phyloP scores from a whole-genome alignment of 2,113 vertebrate species.

The Syngnathus typhle region DNA sequence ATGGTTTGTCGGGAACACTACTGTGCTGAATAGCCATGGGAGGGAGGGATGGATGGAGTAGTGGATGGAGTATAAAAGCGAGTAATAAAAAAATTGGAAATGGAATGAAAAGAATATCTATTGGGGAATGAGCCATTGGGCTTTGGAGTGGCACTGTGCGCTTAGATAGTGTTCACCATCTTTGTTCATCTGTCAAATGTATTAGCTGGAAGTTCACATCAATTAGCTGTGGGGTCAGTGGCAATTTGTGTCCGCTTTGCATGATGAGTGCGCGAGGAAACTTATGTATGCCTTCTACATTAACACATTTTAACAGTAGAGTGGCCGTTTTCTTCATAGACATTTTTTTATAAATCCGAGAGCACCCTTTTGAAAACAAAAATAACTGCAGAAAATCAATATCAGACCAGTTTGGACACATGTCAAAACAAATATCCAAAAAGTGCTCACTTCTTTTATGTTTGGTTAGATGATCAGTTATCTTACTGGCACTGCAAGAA shows the following conservation, averaged over 20 bases:
- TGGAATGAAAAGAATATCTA: constrained; percentile 24
- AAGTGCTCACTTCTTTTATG: neutral
- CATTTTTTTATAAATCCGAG: neutral
- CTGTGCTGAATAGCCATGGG: constrained; percentile 62
- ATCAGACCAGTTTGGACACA: neutral
- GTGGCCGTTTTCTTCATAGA: too few species aligned
- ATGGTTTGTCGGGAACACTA: constrained; percentile 69
- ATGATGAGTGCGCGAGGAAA: neutral
- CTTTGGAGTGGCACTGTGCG: neutral
- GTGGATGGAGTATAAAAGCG: constrained; percentile 21
- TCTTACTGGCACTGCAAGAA: neutral
- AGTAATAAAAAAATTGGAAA: neutral
- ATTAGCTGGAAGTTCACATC: neutral
- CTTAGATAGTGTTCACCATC: neutral
- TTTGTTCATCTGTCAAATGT: constrained; percentile 1
- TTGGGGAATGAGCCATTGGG: neutral
- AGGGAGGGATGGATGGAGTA: constrained; percentile 55
- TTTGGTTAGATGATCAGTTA: neutral
- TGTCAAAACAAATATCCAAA: neutral
- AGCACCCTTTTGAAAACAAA: neutral
- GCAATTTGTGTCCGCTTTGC: neutral
- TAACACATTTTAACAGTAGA: neutral
- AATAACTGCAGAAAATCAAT: neutral
- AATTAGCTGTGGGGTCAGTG: neutral
- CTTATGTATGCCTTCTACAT: neutral